phyloP scores from a whole-genome alignment of 1,140 invertebrate species.

The Aphaenogaster rudis region DNA sequence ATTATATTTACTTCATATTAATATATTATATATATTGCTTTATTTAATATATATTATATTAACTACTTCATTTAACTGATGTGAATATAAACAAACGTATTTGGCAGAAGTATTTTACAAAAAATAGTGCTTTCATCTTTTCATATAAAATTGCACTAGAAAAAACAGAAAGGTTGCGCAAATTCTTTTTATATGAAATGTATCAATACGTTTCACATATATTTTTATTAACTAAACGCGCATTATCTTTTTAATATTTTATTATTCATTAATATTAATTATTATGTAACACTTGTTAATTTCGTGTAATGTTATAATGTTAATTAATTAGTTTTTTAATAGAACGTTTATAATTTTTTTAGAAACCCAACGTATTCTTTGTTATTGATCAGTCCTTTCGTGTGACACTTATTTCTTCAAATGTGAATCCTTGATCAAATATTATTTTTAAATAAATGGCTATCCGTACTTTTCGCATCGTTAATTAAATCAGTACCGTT shows the following conservation, averaged over 20 bases:
- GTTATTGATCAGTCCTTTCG: neutral
- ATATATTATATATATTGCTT: no score
- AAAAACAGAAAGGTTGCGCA: neutral
- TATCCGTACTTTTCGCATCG: neutral
- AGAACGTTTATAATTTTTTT: neutral
- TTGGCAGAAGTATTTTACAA: neutral
- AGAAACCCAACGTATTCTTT: neutral
- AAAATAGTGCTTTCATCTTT: neutral
- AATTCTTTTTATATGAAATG: neutral
- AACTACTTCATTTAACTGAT: neutral
- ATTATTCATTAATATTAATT: neutral
- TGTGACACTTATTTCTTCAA: neutral
- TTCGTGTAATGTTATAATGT: neutral
- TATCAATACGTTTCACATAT: neutral
- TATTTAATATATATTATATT: neutral
- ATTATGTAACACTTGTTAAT: neutral
- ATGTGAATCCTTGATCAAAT: neutral
- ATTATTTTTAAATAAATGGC: neutral
- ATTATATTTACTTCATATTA: no score
- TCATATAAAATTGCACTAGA: neutral
- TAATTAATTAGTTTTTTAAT: neutral
- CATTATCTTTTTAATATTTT: neutral
- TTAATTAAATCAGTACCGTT: conserved; percentile 26
- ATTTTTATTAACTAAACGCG: conserved; percentile 6
- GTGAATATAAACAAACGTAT: neutral